Evolutionary conservation across 2,888 invertebrate genomes (phyloP), one percentile per base, ranked within the genome.

Genomic region (Bombylius major): DNA sequence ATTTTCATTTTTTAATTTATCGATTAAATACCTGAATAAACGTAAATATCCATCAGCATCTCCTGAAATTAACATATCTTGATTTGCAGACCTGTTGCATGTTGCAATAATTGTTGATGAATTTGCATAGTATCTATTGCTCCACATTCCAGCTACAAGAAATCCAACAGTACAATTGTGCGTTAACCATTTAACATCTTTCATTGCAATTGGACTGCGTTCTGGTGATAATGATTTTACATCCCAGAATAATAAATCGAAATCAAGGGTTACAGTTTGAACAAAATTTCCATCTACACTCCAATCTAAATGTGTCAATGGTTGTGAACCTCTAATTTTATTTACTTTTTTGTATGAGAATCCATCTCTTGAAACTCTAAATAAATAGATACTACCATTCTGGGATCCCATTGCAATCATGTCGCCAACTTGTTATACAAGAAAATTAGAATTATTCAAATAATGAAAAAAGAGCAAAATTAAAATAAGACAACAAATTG

Each of bases 281-380:
- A 95, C 75, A 69, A 84, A 90, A 69, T 84, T 86, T 56, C 91
- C 89, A 68, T 94, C 93, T 47, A 86, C 82, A 70, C 93, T 92
- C 93, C 93, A 94, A 70, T 94, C 94, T 54, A 94, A 75, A 66
- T 92, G 90, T 58, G 87, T 84, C 5, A 94, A 76, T 0, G 90
- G 87, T 67, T 91, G 91, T 0, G 87, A 83, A 0, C 91, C 91
- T 14, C 90, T 79, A 58, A 91, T 90, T 75, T 90, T 91, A 68
- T 90, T 90, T 13, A 87, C 87, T 68, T 91, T 90, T 69, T 90
- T 89, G 72, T 91, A 93, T 0, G 89, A 88, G 69, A 89, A 91
- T 4, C 93, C 93, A 68, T 92, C 90, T 51, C 92, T 82, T 12
- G 89, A 88, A 5, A 92, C 89, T 54, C 88, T 79, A 77, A 90